Base-by-base conservation (phyloP, 2,113 vertebrate genomes). In the Macrotis lagotis region DNA sequence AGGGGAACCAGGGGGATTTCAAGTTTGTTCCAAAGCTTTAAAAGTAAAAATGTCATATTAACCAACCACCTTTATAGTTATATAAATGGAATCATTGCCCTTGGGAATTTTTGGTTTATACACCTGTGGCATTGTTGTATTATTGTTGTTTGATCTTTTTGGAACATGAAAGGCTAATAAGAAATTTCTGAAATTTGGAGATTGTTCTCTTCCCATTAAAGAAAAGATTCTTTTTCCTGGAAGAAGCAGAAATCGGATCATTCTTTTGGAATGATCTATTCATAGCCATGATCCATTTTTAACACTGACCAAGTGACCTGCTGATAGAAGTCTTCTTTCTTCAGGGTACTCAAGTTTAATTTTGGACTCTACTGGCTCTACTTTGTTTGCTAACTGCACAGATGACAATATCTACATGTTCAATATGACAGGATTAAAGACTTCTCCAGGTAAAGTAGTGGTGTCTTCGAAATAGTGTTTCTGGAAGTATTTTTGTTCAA, bases 361-460 rank as follows among this genome's bases (percentile, higher is more conserved):
- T 93, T 97, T 99, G 97, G 99, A 99, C 98, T 99, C 99, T 25
- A 98, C 98, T 0, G 98, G 99, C 96, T 98, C 99, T 94, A 99
- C 98, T 92, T 97, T 99, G 37, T 99, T 99, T 97, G 99, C 99
- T 94, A 99, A 99, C 97, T 99, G 99, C 97, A 99, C 99, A 7
- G 99, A 99, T 97, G 99, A 99, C 95, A 99, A 94, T 91, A 99
- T 99, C 97, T 99, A 99, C 97, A 99, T 99, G 99, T 99, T 99
- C 97, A 99, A 98, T 91, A 98, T 99, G 97, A 98, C 98, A 14
- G 99, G 99, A 90, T 97, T 99, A 92, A 99, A 98, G 97, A 98
- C 98, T 0, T 93, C 98, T 95, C 99, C 99, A 98, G 99, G 99
- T 99, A 98, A 98, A 97, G 25, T 50, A 48, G 24, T 88, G 88